Base-by-base conservation (phyloP, 2,888 invertebrate species). In the Margaritifera margaritifera region DNA sequence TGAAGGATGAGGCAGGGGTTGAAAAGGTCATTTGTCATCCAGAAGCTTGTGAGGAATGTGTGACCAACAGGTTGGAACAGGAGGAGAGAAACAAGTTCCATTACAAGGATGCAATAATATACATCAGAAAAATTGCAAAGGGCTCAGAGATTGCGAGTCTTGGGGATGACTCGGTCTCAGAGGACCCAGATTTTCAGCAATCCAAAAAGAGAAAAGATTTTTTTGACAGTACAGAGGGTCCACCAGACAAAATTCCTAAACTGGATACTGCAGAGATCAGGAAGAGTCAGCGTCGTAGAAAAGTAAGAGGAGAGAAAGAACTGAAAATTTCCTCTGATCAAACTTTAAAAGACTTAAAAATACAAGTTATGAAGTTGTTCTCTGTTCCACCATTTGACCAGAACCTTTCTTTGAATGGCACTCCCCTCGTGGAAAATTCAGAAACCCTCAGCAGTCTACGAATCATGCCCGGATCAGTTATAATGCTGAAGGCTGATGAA, bases 381-480 rank as follows among this genome's bases (percentile, higher is more conserved):
- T 84, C 86, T n/a, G 89, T 90, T 18, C 86, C 90, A 20, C 89
- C 90, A 4, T 90, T 87, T 81, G 91, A 91, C 78, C 90, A 90
- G 80, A 87, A 88, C 69, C 77, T 91, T 63, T 82, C 79, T 20
- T 68, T 89, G 22, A 81, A 88, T 58, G 90, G 88, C 1, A 61
- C 72, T 18, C 75, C 89, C 22, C 71, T 77, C 24, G 85, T 84
- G 42, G 87, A 89, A 64, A 79, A 84, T 20, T 80, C 83, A n/a
- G 70, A 71, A 24, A 78, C 77, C 15, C 62, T 81, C 18, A 66
- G 72, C 15, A 75, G 72, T 51, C 64, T 81, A 59, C 72, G 59
- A 65, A 66, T 81, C 3, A 74, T 76, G 18, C 78, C 81, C 22
- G 78, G 77, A 2, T 69, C 76, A 25, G 74, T 78, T 42, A 76